phyloP scores from a whole-genome alignment of 2,113 vertebrate genomes.

The Lycaon pictus region DNA sequence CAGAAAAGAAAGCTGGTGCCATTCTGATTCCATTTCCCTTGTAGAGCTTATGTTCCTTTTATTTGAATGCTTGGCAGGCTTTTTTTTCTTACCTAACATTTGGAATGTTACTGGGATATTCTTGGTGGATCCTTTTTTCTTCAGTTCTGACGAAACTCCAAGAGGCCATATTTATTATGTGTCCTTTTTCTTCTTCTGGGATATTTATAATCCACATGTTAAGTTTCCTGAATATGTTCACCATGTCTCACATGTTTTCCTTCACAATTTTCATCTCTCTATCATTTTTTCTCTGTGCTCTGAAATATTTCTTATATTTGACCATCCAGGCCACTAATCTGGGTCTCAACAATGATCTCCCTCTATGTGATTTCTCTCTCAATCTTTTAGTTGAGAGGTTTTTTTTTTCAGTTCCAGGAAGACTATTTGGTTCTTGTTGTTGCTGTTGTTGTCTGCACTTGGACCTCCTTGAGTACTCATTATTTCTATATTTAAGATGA shows the following conservation, averaged over 20 bases:
- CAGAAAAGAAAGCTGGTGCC: not conserved
- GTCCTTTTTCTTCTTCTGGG: not conserved
- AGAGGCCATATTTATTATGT: not conserved
- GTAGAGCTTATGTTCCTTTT: not conserved
- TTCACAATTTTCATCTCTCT: not conserved
- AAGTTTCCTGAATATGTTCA: not conserved
- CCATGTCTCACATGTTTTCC: not conserved
- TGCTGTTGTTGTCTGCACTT: not conserved
- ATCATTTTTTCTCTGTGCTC: not conserved
- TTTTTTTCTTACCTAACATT: not conserved
- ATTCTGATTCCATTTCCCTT: not conserved
- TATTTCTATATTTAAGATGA: not conserved
- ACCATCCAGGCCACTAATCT: not conserved
- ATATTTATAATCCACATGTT: not conserved
- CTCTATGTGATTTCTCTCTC: not conserved
- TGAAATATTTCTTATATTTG: slow-evolving; percentile 10
- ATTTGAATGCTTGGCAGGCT: not conserved
- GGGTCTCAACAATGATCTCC: not conserved
- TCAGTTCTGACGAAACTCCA: not conserved
- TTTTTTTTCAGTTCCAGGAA: not conserved
- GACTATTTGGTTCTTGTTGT: not conserved
- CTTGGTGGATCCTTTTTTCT: not conserved
- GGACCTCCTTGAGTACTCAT: not conserved
- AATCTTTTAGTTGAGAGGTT: not conserved
- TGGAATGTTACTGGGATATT: not conserved